These are phyloP conservation scores for Epicauta chinensis DNA, from an alignment of 1,140 invertebrate genomes.

Conservation along the genomic window DNA sequence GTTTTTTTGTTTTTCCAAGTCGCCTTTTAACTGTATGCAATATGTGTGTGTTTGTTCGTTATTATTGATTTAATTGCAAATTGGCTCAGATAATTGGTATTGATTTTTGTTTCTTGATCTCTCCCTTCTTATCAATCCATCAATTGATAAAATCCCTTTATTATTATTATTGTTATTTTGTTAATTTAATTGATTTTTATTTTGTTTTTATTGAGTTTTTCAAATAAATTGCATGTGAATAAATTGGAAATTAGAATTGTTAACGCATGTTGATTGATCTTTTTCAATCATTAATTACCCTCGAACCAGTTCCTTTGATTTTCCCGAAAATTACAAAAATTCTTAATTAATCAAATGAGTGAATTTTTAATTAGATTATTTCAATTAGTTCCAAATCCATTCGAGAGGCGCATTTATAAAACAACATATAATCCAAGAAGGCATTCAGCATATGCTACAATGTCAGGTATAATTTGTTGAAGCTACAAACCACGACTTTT, in stretches of 20 bases:
- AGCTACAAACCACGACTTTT: not conserved
- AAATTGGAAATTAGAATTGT: too few species aligned
- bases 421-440: constrained; percentile 33
- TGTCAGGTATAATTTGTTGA: constrained; percentile 33
- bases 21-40: not conserved
- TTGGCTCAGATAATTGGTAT: not conserved
- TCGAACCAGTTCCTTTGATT: too few species aligned
- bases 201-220: too few species aligned
- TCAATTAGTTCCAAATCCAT: constrained; percentile 37
- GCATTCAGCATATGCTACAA: constrained; percentile 34
- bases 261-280: too few species aligned
- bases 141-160: too few species aligned
- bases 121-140: too few species aligned
- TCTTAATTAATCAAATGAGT: too few species aligned
- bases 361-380: constrained; percentile 27
- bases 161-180: too few species aligned
- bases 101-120: not conserved
- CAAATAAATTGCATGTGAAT: too few species aligned
- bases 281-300: too few species aligned
- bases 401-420: constrained; percentile 32
- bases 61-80: not conserved
- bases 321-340: too few species aligned
- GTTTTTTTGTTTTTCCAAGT: not conserved
- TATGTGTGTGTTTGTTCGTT: not conserved
- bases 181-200: too few species aligned